A percentile compares a stretch with the other conserved stretches of the same genome.
These are phyloP conservation scores for Myrmophylax atrothorax DNA, from an alignment of 2,113 vertebrate genomes.

Conservation along the genomic window DNA sequence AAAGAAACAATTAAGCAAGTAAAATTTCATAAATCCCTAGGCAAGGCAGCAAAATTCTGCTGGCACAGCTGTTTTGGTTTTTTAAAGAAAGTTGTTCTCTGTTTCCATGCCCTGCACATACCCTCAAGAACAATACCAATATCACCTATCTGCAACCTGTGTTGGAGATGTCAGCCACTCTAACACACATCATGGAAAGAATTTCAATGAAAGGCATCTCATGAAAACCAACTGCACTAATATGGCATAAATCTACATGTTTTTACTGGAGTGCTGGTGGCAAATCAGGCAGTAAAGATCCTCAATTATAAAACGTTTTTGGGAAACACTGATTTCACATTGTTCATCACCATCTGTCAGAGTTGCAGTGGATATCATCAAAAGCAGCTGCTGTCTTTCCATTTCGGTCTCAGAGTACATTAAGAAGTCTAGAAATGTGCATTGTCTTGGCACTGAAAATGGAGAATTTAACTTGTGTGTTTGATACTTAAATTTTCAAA, in stretches of 20 bases:
- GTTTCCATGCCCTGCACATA: not conserved
- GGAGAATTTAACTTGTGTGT: not conserved
- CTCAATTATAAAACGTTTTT: slow-evolving; percentile 18
- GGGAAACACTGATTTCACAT: slow-evolving; percentile 56
- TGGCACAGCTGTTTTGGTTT: not conserved
- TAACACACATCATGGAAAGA: not conserved
- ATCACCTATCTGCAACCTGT: not conserved
- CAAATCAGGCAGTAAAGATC: slow-evolving; percentile 17
- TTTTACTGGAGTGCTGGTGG: slow-evolving; percentile 31
- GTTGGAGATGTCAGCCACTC: not conserved
- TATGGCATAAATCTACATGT: slow-evolving; percentile 50
- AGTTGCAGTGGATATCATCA: not conserved
- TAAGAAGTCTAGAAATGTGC: not conserved
- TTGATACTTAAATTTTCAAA: not conserved
- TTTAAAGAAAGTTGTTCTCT: not conserved
- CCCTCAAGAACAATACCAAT: not conserved
- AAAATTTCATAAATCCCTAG: not conserved
- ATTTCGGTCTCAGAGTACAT: not conserved
- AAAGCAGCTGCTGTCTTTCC: slow-evolving; percentile 50
- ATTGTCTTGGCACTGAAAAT: not conserved
- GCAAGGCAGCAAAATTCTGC: slow-evolving; percentile 11
- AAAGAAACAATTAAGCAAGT: slow-evolving; percentile 17
- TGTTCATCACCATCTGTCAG: slow-evolving; percentile 40
- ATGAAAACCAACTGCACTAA: not conserved
- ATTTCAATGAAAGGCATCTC: not conserved